Percentiles rank a stretch among this genome's conserved stretches.
phyloP scores from a whole-genome alignment of 2,113 vertebrate species.

The Fulmarus glacialis region DNA sequence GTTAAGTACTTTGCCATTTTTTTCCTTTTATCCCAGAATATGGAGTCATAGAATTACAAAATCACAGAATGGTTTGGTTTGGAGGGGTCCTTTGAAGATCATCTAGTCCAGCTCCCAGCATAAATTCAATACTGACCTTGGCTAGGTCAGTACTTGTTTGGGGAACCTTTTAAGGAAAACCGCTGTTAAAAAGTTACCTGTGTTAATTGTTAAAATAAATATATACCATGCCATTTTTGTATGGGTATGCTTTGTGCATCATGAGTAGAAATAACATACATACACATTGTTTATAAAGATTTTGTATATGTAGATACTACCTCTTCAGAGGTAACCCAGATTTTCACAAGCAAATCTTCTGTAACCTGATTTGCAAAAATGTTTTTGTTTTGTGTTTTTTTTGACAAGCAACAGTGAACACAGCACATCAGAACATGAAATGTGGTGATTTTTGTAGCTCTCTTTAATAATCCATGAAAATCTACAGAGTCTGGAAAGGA shows the following conservation, averaged over 20 bases:
- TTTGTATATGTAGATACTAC: neutral
- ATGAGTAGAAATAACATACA: neutral
- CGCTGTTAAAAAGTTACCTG: neutral
- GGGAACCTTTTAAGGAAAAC: neutral
- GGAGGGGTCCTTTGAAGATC: neutral
- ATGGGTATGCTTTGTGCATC: neutral
- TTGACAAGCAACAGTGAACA: neutral
- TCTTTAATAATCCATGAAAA: neutral
- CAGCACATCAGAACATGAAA: rapidly evolving
- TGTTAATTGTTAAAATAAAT: neutral
- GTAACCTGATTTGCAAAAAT: neutral
- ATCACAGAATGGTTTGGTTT: neutral
- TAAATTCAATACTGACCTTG: neutral
- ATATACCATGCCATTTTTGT: neutral
- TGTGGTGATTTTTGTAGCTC: neutral
- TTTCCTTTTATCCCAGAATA: neutral
- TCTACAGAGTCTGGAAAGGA: neutral
- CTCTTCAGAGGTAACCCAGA: neutral
- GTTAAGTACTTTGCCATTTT: neutral
- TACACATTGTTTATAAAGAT: neutral
- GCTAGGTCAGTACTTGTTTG: neutral
- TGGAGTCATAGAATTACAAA: neutral
- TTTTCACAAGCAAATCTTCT: neutral
- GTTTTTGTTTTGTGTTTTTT: neutral
- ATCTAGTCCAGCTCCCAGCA: neutral